Percentiles rank a stretch among this genome's conserved stretches.
Conservation (phyloP, 2,113 vertebrate genomes). For the Caracal caracal region DNA sequence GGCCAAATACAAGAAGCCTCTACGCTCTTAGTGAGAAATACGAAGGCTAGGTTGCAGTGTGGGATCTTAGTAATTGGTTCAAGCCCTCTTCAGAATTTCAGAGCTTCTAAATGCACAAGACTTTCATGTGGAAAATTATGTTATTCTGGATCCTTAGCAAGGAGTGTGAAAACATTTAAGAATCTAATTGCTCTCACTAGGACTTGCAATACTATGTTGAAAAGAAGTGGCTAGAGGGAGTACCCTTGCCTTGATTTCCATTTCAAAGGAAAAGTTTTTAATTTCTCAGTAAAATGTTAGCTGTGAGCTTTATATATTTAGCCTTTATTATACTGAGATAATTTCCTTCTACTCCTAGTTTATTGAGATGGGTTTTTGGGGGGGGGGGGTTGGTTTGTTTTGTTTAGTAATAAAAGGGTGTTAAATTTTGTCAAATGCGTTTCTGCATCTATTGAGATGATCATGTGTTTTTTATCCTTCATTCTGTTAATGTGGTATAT, state of each 20-base stretch:
- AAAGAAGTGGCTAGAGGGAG: background rate
- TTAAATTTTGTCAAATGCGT: conserved; percentile 12
- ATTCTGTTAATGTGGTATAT: background rate
- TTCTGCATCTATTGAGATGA: background rate
- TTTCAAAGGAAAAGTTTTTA: background rate
- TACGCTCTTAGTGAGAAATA: background rate
- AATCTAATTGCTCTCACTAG: background rate
- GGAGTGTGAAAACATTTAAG: background rate
- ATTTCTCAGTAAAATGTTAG: background rate
- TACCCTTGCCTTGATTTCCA: background rate
- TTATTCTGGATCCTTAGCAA: conserved; percentile 38
- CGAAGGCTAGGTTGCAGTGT: background rate
- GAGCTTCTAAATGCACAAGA: conserved; percentile 27
- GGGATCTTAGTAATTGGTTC: background rate
- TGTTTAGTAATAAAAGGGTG: background rate
- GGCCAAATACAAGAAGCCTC: background rate
- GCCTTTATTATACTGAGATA: background rate
- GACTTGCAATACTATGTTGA: background rate
- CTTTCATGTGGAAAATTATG: conserved; percentile 31
- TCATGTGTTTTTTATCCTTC: background rate
- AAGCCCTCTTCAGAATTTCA: conserved; percentile 8
- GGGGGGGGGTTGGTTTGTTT: too few species aligned
- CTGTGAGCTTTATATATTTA: background rate
- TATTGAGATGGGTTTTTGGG: background rate
- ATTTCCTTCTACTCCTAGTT: background rate